A percentile compares a stretch with the other conserved stretches of the same genome.
These are phyloP conservation scores for Aeoliscus strigatus DNA, from an alignment of 2,797 vertebrate species.

Conservation along the genomic window DNA sequence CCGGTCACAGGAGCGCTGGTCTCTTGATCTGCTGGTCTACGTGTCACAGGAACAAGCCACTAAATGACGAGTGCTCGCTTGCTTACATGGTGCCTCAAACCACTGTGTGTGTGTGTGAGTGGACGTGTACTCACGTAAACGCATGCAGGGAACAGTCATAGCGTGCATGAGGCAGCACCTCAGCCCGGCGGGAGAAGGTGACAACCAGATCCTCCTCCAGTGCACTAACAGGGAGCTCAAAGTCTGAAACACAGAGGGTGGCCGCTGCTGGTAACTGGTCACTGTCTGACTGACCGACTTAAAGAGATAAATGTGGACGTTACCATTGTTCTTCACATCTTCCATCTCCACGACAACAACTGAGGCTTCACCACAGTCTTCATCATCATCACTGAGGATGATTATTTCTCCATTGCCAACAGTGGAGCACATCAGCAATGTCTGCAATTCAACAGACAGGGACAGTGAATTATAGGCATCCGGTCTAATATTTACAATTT, in stretches of 20 bases:
- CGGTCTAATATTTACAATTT: no score
- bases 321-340: constrained; percentile 30
- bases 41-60: no score
- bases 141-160: constrained; percentile 76
- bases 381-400: constrained; percentile 63
- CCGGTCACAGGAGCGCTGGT: constrained; percentile 35
- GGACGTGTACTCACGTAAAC: constrained; percentile 67
- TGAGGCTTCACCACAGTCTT: constrained; percentile 18
- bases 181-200: constrained; percentile 71
- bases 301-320: no score
- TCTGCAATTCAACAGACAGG: no score
- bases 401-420: constrained; percentile 41
- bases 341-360: constrained; percentile 52
- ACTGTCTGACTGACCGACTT: no score
- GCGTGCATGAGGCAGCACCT: constrained; percentile 82
- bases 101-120: not conserved
- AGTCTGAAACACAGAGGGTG: constrained; percentile 48
- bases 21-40: constrained; percentile 70
- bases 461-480: no score
- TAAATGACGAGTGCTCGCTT: no score
- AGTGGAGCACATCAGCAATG: constrained; percentile 15
- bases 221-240: not conserved
- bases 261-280: no score
- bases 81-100: no score
- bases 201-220: constrained; percentile 77